Evolutionary conservation across 2,113 vertebrate species (phyloP), one percentile per base, ranked within the genome.

Genomic region (Hippolais icterina): DNA sequence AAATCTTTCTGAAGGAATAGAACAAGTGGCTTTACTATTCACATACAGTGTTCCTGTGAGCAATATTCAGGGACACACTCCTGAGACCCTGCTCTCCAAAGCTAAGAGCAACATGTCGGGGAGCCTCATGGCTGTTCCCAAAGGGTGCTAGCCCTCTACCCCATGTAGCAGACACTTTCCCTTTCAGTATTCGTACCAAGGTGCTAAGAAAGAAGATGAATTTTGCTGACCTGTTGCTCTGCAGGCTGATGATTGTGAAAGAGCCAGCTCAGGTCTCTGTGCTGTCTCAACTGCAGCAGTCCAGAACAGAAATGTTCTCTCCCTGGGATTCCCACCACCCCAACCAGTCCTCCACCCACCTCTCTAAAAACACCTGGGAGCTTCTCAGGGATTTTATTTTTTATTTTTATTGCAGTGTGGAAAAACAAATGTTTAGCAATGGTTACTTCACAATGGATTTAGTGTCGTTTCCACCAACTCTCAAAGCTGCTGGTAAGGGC

Each of bases 141-240:
- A 84, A 60, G n/a, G 83, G 79, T 87, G 93, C 75, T 96, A 39
- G 13, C 90, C 86, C 90, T 92, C 54, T 90, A 46, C 8, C 59
- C 6, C 39, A 18, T 54, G 75, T 46, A 94, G 77, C 68, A 95
- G 92, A 80, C 8, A 7, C 69, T 69, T 83, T 17, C 57, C 90
- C 60, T 87, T 95, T 85, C 47, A 13, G 22, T 72, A 18, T 60
- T 90, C 4, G 0, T 87, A 11, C 35, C 82, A 78, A 96, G 95
- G 72, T 96, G 80, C 87, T 97, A 68, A 93, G 10, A 41, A 91
- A 77, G 89, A 84, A 89, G 42, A 18, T 33, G 3, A 39, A 41
- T 93, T 82, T 68, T 8, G 3, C 64, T 81, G 83, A 50, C 33
- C 41, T 2, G 2, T 53, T 74, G 18, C 6, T 88, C 39, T 81